Evolutionary conservation across 2,888 invertebrate genomes (phyloP), one percentile per base, ranked within the genome.

Genomic region (Mythimna loreyi): DNA sequence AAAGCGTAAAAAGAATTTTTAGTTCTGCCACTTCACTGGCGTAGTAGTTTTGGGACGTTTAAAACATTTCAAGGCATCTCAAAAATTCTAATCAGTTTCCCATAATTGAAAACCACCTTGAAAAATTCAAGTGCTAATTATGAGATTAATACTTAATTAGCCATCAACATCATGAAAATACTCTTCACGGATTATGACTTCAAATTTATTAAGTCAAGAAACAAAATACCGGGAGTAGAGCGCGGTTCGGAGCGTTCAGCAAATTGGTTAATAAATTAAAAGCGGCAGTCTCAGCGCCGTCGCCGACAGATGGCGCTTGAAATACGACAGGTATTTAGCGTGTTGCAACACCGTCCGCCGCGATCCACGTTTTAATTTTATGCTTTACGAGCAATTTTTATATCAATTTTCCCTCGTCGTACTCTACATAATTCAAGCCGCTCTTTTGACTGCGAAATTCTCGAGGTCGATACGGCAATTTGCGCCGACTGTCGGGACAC

Each of bases 211-310:
- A 94, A 94, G 93, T 93, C 92, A 92, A 94, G 95, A 92, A 93
- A 94, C 93, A 93, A 93, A 93, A 94, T 92, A 92, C 86, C 87
- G 88, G 85, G 87, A 87, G 86, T 87, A 83, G 87, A 89, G 89
- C 92, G 92, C 90, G 93, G 92, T 93, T 93, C 92, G 89, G 86
- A 83, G 90, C 92, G 92, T 92, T 93, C 93, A 92, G 91, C 91
- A 94, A 95, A 95, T 95, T 95, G 94, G 94, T 94, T 94, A 94
- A 95, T 95, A 95, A 95, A 95, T 95, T 95, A 94, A 94, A 95
- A 92, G 92, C 92, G 92, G 92, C 94, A 94, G 93, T 94, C 93
- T 94, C 93, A 89, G 89, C 88, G 91, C 93, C 92, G 95, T 95
- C 95, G 92, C 80, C 92, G 92, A 92, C 95, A 95, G 95, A 93